A percentile compares a stretch with the other conserved stretches of the same genome.
Evolutionary conservation across 2,888 invertebrate species (phyloP).

Genomic region (Teinopalpus imperialis): DNA sequence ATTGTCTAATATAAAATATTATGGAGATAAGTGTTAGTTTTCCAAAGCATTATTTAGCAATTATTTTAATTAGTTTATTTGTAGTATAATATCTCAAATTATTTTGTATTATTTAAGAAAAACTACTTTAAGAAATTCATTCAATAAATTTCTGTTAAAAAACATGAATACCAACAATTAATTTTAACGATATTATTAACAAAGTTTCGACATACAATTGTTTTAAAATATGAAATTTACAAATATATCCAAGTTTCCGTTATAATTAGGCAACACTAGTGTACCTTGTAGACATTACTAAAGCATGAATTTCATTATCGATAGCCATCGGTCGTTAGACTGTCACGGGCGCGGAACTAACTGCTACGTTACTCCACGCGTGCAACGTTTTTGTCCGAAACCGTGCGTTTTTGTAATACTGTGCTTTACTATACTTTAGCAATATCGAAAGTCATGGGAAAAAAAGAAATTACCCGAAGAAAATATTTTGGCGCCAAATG

Average conservation of each 20-base stretch:
- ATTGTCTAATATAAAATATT: too few species aligned
- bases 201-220: background rate
- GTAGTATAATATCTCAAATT: too few species aligned
- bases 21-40: too few species aligned
- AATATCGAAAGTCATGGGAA: conserved; percentile 2
- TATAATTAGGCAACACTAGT: too few species aligned
- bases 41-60: too few species aligned
- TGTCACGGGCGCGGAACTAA: conserved; percentile 75
- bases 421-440: conserved; percentile 7
- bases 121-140: too few species aligned
- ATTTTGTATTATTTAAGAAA: too few species aligned
- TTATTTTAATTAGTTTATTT: too few species aligned
- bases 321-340: conserved; percentile 74
- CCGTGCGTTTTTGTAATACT: conserved; percentile 34
- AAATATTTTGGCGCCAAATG: conserved; percentile 11
- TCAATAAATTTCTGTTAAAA: too few species aligned
- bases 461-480: conserved; percentile 8
- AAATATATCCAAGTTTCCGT: background rate
- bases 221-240: background rate
- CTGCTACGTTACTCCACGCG: conserved; percentile 66
- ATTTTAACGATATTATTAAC: too few species aligned
- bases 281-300: background rate
- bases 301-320: conserved; percentile 35
- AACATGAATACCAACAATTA: too few species aligned
- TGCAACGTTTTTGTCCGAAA: conserved; percentile 58